A percentile compares a stretch with the other conserved stretches of the same genome.
Evolutionary conservation across 2,888 invertebrate genomes (phyloP).

Genomic region (Mystacides longicornis): DNA sequence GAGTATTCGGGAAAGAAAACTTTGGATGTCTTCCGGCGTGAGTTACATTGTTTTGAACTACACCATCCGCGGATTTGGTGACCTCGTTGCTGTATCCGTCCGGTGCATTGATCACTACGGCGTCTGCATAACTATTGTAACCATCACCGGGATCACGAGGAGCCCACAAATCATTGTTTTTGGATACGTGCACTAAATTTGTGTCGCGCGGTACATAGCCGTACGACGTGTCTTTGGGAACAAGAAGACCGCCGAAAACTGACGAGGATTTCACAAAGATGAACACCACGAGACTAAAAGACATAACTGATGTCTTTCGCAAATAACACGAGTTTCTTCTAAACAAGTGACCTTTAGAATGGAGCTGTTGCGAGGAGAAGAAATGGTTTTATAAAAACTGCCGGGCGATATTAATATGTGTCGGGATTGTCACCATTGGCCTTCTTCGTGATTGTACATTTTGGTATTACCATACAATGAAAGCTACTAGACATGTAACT

Average conservation of each 20-base stretch:
- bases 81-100: neutral
- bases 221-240: constrained; percentile 19
- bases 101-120: constrained; percentile 8
- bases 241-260: constrained; percentile 9
- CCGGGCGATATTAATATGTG: constrained; percentile 15
- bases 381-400: constrained; percentile 20
- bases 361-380: constrained; percentile 4
- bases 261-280: neutral
- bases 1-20: constrained; percentile 5
- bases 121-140: constrained; percentile 5
- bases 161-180: constrained; percentile 13
- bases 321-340: neutral
- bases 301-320: too few species aligned
- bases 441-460: constrained; percentile 18
- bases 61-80: neutral
- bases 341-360: constrained; percentile 16
- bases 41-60: constrained; percentile 1
- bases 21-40: constrained; percentile 15
- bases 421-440: constrained; percentile 19
- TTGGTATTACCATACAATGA: too few species aligned
- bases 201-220: constrained; percentile 19
- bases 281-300: neutral
- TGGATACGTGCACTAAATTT: constrained; percentile 9
- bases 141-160: constrained; percentile 5
- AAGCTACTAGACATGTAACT: too few species aligned